Conservation (phyloP, 2,113 vertebrate species). For the Dicrurus megarhynchus region DNA sequence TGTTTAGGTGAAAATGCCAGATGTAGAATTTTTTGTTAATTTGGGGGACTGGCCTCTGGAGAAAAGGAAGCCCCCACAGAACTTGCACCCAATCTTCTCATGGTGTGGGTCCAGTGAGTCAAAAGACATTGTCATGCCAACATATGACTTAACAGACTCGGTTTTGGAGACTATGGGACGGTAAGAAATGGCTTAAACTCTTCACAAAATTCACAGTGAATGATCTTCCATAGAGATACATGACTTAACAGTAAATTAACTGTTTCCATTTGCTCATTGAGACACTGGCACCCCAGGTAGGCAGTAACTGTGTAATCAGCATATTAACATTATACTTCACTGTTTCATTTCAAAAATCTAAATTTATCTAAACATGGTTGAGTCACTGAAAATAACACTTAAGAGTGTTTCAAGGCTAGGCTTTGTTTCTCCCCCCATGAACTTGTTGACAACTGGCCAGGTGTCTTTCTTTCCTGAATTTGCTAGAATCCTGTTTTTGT, state of each 20-base stretch:
- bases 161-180: slow-evolving; percentile 97
- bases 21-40: slow-evolving; percentile 97
- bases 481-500: neutral
- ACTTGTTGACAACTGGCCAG: neutral
- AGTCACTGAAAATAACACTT: neutral
- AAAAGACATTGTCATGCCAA: slow-evolving; percentile 96
- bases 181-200: slow-evolving; percentile 68
- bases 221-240: neutral
- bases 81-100: slow-evolving; percentile 91
- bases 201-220: neutral
- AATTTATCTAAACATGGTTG: neutral
- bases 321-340: neutral
- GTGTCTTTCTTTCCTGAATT: neutral
- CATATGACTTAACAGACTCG: slow-evolving; percentile 96
- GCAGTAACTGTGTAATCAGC: neutral
- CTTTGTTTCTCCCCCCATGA: neutral
- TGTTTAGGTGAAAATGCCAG: slow-evolving; percentile 88
- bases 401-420: neutral
- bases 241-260: neutral
- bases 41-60: slow-evolving; percentile 98
- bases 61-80: slow-evolving; percentile 81
- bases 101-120: slow-evolving; percentile 96
- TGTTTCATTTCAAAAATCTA: neutral
- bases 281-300: neutral
- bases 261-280: neutral